Evolutionary conservation across 2,888 invertebrate genomes (phyloP).

Genomic region (Polia nebulosa): DNA sequence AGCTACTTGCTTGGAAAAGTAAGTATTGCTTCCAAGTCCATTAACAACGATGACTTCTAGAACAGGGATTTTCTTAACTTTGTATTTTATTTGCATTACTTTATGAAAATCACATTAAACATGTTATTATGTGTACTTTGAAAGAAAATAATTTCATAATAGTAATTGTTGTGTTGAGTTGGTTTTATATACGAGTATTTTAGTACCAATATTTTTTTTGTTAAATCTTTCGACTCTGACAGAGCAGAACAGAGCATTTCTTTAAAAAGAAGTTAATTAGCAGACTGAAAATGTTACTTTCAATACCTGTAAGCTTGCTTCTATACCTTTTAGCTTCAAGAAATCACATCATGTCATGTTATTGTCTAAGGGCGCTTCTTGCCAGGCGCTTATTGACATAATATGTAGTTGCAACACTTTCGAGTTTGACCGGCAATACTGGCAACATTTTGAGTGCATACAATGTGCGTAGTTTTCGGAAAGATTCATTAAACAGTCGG

Average conservation of each 20-base stretch:
- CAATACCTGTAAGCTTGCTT: neutral
- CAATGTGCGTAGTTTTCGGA: no score
- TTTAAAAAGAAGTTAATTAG: neutral
- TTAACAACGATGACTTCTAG: neutral
- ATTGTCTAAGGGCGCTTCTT: neutral
- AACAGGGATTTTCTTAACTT: no score
- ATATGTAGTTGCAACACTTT: neutral
- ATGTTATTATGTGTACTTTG: no score
- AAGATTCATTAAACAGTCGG: neutral
- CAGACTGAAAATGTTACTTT: neutral
- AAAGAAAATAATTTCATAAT: no score
- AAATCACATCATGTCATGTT: neutral
- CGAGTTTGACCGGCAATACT: neutral
- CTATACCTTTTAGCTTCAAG: neutral
- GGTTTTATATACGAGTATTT: no score
- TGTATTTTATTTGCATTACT: neutral
- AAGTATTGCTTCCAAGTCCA: neutral
- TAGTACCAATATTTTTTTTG: no score
- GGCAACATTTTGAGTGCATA: neutral
- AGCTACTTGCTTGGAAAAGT: conserved; percentile 28
- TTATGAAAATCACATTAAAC: no score
- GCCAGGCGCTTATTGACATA: neutral
- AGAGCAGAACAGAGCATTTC: no score
- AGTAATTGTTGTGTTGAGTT: neutral
- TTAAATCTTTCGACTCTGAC: neutral